Evolutionary conservation across 2,113 vertebrate species (phyloP).

Genomic region (Poeciliopsis prolifica): DNA sequence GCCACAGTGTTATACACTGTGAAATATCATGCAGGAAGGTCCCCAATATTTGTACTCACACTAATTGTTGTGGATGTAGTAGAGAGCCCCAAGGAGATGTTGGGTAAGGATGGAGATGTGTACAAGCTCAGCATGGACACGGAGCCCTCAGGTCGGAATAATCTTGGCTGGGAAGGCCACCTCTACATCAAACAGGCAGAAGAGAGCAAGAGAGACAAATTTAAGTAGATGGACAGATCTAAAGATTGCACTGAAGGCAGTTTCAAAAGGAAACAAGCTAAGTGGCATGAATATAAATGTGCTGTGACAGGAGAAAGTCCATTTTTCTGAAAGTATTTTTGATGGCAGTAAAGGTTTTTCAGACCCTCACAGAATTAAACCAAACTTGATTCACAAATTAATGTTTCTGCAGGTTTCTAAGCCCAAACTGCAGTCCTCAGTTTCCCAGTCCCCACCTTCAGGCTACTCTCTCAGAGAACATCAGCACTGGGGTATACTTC

Average conservation of each 20-base stretch:
- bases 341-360: conserved; percentile 10
- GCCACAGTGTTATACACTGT: conserved; percentile 13
- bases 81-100: conserved; percentile 94
- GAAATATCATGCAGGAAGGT: conserved; percentile 17
- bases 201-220: conserved; percentile 34
- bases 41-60: conserved; percentile 82
- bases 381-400: conserved; percentile 8
- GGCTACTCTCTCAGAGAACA: conserved; percentile 68
- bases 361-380: conserved; percentile 30
- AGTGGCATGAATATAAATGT: conserved; percentile 62
- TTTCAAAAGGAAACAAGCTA: conserved; percentile 60
- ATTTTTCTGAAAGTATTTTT: conserved; percentile 11
- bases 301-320: conserved; percentile 48
- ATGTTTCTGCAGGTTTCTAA: conserved; percentile 35
- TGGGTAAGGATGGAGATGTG: conserved; percentile 96
- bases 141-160: conserved; percentile 90
- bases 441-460: conserved; percentile 54
- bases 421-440: conserved; percentile 31
- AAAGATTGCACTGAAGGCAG: conserved; percentile 45
- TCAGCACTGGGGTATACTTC: conserved; percentile 81
- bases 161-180: conserved; percentile 90
- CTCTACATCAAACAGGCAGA: conserved; percentile 79
- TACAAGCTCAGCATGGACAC: conserved; percentile 94
- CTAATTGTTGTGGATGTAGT: conserved; percentile 86
- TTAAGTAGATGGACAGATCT: conserved; percentile 51